Percentiles rank a stretch among this genome's conserved stretches.
These are phyloP conservation scores for Beaufortia kweichowensis DNA, from an alignment of 2,113 vertebrate species.

Conservation along the genomic window DNA sequence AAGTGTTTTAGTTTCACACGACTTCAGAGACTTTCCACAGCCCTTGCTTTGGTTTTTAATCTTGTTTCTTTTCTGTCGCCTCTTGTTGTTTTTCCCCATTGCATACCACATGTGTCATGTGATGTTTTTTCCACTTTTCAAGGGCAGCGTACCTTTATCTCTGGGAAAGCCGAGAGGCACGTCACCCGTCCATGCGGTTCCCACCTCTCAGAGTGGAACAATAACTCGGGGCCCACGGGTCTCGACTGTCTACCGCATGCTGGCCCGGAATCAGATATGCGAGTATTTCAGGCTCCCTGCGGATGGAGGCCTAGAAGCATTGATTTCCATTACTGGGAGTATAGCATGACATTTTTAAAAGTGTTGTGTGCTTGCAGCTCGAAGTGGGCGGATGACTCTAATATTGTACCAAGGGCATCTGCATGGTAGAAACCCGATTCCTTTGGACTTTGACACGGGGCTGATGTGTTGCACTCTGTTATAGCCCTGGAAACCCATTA, in stretches of 20 bases:
- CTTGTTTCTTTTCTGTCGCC: slow-evolving; percentile 16
- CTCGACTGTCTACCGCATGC: neutral
- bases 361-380: slow-evolving; percentile 29
- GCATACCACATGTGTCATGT: slow-evolving; percentile 29
- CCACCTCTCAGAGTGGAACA: slow-evolving; percentile 22
- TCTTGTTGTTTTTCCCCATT: slow-evolving; percentile 33
- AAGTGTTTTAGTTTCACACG: no score
- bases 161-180: slow-evolving; percentile 15
- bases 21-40: no score
- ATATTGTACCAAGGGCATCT: slow-evolving; percentile 56
- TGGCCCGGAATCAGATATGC: slow-evolving; percentile 36
- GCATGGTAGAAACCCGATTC: slow-evolving; percentile 42
- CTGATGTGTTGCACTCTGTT: neutral
- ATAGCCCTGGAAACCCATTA: neutral
- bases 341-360: slow-evolving; percentile 55
- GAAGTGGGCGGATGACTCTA: slow-evolving; percentile 31
- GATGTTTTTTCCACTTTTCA: slow-evolving; percentile 25
- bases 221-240: slow-evolving; percentile 8
- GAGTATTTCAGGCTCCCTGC: slow-evolving; percentile 23
- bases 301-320: slow-evolving; percentile 44
- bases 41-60: neutral
- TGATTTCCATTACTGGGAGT: slow-evolving; percentile 55
- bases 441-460: slow-evolving; percentile 13
- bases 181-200: neutral
- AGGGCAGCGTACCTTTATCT: slow-evolving; percentile 41